Evolutionary conservation across 2,888 invertebrate genomes (phyloP).

Genomic region (Pyrgus malvae): DNA sequence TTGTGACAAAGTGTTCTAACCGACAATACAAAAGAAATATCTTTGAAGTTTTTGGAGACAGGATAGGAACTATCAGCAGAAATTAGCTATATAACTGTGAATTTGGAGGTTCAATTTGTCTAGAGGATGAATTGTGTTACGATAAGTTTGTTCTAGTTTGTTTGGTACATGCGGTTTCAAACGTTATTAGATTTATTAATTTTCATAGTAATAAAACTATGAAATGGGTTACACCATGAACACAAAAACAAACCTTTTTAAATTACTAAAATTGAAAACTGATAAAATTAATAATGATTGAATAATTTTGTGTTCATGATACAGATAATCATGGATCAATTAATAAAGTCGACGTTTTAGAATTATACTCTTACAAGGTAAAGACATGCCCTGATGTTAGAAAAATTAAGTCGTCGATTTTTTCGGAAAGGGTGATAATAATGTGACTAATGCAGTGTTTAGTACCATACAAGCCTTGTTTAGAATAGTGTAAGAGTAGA

Average conservation of each 20-base stretch:
- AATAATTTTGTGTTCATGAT: conserved; percentile 19
- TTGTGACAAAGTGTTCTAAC: conserved; percentile 18
- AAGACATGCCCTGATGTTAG: conserved; percentile 17
- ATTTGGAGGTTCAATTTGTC: neutral
- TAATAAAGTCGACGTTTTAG: neutral
- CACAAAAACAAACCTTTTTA: conserved; percentile 20
- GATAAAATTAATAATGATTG: no score
- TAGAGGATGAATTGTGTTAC: conserved; percentile 5
- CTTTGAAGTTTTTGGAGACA: conserved; percentile 11
- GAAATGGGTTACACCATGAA: conserved; percentile 5
- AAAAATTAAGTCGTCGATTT: neutral
- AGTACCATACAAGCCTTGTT: conserved; percentile 25
- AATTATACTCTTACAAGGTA: conserved; percentile 9
- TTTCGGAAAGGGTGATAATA: conserved; percentile 16
- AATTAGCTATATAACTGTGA: conserved; percentile 10
- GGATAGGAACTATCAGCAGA: conserved; percentile 12
- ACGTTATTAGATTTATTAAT: conserved; percentile 12
- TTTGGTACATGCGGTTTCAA: conserved; percentile 17
- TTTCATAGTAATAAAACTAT: neutral
- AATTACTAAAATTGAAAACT: neutral
- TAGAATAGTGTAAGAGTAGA: conserved; percentile 21
- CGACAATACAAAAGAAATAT: conserved; percentile 21
- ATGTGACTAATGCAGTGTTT: conserved; percentile 20
- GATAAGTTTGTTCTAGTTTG: conserved; percentile 16
- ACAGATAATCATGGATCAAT: neutral